Base-by-base conservation (phyloP, 2,113 vertebrate species). In the Laticauda colubrina region DNA sequence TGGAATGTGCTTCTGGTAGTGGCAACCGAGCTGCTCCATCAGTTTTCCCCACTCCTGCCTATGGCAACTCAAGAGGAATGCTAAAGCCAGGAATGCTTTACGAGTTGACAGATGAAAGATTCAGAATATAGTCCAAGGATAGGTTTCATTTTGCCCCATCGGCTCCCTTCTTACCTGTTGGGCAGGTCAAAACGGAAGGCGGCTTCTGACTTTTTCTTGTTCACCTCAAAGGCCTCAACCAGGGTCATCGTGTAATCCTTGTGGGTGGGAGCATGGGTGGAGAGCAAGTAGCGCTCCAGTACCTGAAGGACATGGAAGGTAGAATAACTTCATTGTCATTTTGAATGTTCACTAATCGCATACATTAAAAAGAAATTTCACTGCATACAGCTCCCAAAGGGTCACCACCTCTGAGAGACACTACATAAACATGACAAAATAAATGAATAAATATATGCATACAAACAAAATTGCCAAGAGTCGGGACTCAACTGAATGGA, bases 201-300 rank as follows among this genome's bases (percentile, higher is more conserved):
- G 64, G 95, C 90, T 3, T 94, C 97, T 92, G 98, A 98, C 2
- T 26, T 14, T 3, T 98, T 97, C 93, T 97, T 96, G 91, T 98
- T 98, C 93, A 99, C 95, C 7, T 98, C 94, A 93, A 99, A 99
- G 90, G 98, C 96, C 93, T 98, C 98, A 48, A 98, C 93, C 57
- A 99, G 93, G 0, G 93, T 98, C 98, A 99, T 98, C 88, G 96
- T 98, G 95, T 98, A 99, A 95, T 98, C 98, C 0, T 6, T 91
- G 95, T 99, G 98, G 21, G 98, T 99, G 34, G 97, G 69, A 26
- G 98, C 98, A 29, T 99, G 98, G n/a, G 98, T 99, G 91, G 98
- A 97, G 90, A 97, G 97, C 3, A 99, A 96, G 93, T 98, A 99
- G 61, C 96, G 96, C 48, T 98, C 98, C 59, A 99, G 96, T 59